Conservation (phyloP, 1,140 invertebrate genomes). For the Acromyrmex heyeri region DNA sequence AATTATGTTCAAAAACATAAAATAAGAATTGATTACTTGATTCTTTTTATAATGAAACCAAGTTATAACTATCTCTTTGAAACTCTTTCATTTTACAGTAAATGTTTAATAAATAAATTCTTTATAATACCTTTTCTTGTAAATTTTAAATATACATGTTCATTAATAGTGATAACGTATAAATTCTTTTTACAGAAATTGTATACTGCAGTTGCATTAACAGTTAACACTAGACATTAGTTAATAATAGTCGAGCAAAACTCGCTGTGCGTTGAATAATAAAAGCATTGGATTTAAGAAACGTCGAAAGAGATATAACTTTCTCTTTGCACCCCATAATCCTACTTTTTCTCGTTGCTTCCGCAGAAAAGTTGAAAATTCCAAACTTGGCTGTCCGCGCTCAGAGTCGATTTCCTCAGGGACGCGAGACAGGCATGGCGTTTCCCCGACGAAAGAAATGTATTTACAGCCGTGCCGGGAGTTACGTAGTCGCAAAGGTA, state of each 20-base stretch:
- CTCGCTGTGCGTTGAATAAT: conserved; percentile 28
- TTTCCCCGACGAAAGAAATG: conserved; percentile 70
- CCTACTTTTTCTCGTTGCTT: conserved; percentile 50
- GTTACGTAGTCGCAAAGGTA: conserved; percentile 31
- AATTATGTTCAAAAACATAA: not conserved
- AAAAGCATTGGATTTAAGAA: conserved; percentile 36
- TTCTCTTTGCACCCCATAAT: conserved; percentile 56
- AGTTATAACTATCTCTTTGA: too few relatives aligned
- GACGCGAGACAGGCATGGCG: conserved; percentile 64
- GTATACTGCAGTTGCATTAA: not conserved
- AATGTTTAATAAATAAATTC: not conserved
- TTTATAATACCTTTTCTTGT: not conserved
- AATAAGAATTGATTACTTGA: conserved; percentile 1
- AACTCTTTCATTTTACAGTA: not conserved
- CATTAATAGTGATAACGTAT: not conserved
- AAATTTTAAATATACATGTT: not conserved
- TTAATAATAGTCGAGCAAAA: conserved; percentile 8
- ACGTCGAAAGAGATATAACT: conserved; percentile 34
- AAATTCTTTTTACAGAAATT: not conserved
- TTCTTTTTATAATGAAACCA: not conserved
- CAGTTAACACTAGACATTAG: not conserved
- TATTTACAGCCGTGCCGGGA: conserved; percentile 70
- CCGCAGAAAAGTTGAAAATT: conserved; percentile 66
- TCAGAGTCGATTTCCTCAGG: conserved; percentile 75
- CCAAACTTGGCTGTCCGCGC: conserved; percentile 37